Evolutionary conservation across 2,888 invertebrate species (phyloP).

Genomic region (Melitaea athalia): DNA sequence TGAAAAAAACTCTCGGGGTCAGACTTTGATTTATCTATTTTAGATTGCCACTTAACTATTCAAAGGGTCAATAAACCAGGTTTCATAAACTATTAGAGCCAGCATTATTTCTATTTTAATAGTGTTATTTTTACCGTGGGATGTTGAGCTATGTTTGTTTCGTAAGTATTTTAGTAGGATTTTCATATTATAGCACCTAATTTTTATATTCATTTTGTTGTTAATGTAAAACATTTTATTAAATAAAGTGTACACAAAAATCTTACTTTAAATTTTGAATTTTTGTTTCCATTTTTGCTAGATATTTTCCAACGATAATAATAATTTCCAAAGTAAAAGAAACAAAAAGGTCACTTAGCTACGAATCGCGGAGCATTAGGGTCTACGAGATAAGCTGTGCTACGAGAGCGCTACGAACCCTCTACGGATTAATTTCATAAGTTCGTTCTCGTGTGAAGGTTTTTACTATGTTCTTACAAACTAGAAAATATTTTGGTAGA

Average conservation of each 20-base stretch:
- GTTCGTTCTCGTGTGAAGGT: constrained; percentile 2
- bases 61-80: not conserved
- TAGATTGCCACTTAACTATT: constrained; percentile 24
- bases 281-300: not conserved
- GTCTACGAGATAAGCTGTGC: constrained; percentile 15
- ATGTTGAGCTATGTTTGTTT: too few species aligned
- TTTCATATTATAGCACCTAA: too few species aligned
- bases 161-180: too few species aligned
- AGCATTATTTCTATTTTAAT: not conserved
- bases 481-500: not conserved
- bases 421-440: constrained; percentile 12
- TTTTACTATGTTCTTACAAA: not conserved
- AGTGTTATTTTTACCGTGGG: too few species aligned
- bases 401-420: constrained; percentile 9
- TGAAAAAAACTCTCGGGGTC: constrained; percentile 18
- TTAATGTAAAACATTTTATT: too few species aligned
- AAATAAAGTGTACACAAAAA: too few species aligned
- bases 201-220: too few species aligned
- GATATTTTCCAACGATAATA: not conserved
- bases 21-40: constrained; percentile 22
- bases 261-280: too few species aligned
- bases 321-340: constrained; percentile 9
- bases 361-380: constrained; percentile 4
- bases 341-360: constrained; percentile 8
- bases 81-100: not conserved